phyloP scores from a whole-genome alignment of 2,888 invertebrate species.

The Spodoptera littoralis region DNA sequence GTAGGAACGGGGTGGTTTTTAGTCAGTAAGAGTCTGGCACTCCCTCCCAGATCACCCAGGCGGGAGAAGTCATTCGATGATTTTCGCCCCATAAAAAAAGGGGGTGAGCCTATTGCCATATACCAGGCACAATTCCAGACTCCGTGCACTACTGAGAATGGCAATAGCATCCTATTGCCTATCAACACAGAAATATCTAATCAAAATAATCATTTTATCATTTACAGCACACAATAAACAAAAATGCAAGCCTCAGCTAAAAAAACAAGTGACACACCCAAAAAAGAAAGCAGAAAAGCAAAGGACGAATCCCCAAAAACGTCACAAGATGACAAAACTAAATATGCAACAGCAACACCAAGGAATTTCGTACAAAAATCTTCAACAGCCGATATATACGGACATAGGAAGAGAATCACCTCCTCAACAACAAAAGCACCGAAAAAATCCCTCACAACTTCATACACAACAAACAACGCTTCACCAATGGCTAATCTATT shows the following conservation, averaged over 20 bases:
- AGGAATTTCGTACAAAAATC: slow-evolving; percentile 72
- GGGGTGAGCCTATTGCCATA: too few species aligned
- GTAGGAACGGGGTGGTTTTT: too few species aligned
- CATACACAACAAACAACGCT: slow-evolving; percentile 54
- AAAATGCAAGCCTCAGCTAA: slow-evolving; percentile 68
- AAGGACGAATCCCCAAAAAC: slow-evolving; percentile 65
- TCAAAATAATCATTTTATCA: background rate
- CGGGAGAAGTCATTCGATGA: too few species aligned
- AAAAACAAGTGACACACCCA: slow-evolving; percentile 43
- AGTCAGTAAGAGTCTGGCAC: too few species aligned
- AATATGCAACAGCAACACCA: slow-evolving; percentile 71
- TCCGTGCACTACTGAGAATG: too few species aligned
- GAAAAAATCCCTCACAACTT: slow-evolving; percentile 63
- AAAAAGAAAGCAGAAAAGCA: slow-evolving; percentile 56
- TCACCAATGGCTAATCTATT: slow-evolving; percentile 77
- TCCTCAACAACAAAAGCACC: slow-evolving; percentile 65
- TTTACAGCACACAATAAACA: slow-evolving; percentile 22
- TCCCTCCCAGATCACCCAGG: too few species aligned
- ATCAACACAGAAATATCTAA: background rate
- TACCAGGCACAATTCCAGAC: too few species aligned
- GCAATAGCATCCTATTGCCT: too few species aligned
- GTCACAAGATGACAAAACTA: slow-evolving; percentile 70
- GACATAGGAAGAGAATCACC: slow-evolving; percentile 65
- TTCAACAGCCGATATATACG: slow-evolving; percentile 77
- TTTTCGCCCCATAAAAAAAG: too few species aligned